Conservation (phyloP, 2,888 invertebrate species). For the Stegana nigrithorax region DNA sequence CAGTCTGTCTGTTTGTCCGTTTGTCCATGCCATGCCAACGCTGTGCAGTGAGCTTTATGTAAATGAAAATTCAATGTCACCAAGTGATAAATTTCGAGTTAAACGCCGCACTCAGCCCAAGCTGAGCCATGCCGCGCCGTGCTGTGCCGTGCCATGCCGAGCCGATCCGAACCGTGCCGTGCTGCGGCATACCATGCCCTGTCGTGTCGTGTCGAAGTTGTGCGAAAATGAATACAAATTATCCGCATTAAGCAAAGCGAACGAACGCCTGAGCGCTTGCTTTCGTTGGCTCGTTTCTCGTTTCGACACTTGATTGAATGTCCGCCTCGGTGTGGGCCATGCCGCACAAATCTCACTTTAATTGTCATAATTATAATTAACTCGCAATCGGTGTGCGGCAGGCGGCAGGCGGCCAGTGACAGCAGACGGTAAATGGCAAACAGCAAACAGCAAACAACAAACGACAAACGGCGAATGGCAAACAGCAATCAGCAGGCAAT, state of each 20-base stretch:
- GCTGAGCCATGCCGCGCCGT: constrained; percentile 4
- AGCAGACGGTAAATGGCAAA: too few relatives aligned
- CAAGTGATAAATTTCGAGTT: constrained; percentile 26
- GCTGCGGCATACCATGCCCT: too few relatives aligned
- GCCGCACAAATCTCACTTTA: neutral
- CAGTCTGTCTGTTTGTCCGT: neutral
- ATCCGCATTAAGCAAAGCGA: constrained; percentile 25
- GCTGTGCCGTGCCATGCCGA: constrained; percentile 9
- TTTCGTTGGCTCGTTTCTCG: neutral
- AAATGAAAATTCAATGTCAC: constrained; percentile 17
- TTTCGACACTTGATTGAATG: neutral
- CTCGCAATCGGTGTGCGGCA: too few relatives aligned
- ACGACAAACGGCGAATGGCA: too few relatives aligned
- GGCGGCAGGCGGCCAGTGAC: too few relatives aligned
- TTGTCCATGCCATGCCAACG: neutral
- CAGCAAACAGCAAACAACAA: too few relatives aligned
- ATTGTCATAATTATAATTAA: neutral
- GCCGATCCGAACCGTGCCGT: neutral
- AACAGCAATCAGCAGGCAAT: too few relatives aligned
- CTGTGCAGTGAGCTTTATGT: neutral
- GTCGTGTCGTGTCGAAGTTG: too few relatives aligned
- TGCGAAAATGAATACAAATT: constrained; percentile 33
- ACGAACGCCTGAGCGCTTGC: neutral
- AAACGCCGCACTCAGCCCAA: neutral
- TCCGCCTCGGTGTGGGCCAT: neutral